Percentiles rank a stretch among this genome's conserved stretches.
These are phyloP conservation scores for Archegozetes longisetosus DNA, from an alignment of 1,140 invertebrate species.

Conservation along the genomic window DNA sequence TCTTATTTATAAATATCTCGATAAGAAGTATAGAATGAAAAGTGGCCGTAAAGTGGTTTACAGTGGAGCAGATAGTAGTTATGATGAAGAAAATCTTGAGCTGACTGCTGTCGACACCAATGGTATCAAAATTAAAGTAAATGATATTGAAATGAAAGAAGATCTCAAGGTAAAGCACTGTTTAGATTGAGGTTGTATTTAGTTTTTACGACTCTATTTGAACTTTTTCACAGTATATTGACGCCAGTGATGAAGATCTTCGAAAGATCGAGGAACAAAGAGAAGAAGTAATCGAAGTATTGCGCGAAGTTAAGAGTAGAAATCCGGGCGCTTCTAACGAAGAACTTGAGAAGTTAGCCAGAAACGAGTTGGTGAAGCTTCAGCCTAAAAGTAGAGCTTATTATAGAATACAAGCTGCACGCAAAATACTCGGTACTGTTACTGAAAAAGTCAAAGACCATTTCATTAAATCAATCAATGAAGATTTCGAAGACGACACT, in stretches of 20 bases:
- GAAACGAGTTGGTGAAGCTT: constrained; percentile 79
- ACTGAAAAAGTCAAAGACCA: constrained; percentile 26
- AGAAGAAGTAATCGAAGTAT: constrained; percentile 73
- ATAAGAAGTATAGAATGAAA: constrained; percentile 75
- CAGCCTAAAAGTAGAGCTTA: constrained; percentile 93
- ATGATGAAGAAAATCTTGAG: constrained; percentile 58
- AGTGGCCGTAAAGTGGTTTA: constrained; percentile 49
- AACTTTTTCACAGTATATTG: constrained; percentile 17
- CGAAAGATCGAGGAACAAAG: constrained; percentile 78
- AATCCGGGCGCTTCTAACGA: constrained; percentile 67
- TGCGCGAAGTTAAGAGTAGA: constrained; percentile 72
- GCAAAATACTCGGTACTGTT: constrained; percentile 81
- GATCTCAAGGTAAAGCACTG: not conserved
- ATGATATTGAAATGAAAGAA: constrained; percentile 38
- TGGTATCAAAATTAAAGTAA: constrained; percentile 31
- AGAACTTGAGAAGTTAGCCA: constrained; percentile 80
- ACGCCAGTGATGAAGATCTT: constrained; percentile 42
- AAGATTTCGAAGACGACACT: constrained; percentile 21
- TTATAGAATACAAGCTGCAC: constrained; percentile 84
- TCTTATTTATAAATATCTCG: constrained; percentile 72
- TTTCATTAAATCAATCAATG: not conserved
- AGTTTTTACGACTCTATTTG: not conserved
- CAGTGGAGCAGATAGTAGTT: constrained; percentile 67
- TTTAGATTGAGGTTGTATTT: not conserved
- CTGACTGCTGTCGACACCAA: constrained; percentile 32